Conservation (phyloP, 2,113 vertebrate species). For the Piliocolobus tephrosceles region DNA sequence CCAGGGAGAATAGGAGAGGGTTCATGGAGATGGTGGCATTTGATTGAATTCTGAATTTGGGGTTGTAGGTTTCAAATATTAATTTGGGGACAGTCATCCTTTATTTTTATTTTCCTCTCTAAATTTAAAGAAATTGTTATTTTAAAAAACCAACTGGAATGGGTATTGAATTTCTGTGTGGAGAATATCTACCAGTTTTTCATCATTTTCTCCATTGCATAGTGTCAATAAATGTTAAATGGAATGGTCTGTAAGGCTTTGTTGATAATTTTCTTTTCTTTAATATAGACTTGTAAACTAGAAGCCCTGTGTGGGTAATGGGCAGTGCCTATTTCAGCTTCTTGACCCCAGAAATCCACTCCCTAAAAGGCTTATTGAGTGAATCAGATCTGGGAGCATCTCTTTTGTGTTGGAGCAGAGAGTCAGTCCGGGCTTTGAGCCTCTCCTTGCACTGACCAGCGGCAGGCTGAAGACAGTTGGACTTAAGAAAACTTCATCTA, state of each 20-base stretch:
- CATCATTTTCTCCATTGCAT: background rate
- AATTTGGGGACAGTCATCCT: background rate
- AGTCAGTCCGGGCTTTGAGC: background rate
- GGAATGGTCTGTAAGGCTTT: background rate
- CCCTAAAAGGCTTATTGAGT: background rate
- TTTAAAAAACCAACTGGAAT: background rate
- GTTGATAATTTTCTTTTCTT: background rate
- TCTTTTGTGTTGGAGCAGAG: background rate
- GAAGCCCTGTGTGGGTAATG: background rate
- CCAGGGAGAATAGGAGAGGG: background rate
- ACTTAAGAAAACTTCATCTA: background rate
- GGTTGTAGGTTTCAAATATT: background rate
- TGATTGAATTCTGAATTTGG: background rate
- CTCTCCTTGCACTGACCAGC: background rate
- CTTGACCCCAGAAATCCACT: background rate
- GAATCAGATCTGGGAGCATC: background rate
- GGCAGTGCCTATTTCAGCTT: background rate
- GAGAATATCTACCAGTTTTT: background rate
- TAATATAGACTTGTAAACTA: background rate
- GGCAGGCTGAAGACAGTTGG: background rate
- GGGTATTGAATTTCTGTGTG: background rate
- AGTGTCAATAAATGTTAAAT: background rate
- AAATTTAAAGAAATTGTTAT: conserved; percentile 8
- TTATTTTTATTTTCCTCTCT: background rate
- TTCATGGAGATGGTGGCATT: background rate